Evolutionary conservation across 2,113 vertebrate genomes (phyloP).

Genomic region (Tamias sibiricus): DNA sequence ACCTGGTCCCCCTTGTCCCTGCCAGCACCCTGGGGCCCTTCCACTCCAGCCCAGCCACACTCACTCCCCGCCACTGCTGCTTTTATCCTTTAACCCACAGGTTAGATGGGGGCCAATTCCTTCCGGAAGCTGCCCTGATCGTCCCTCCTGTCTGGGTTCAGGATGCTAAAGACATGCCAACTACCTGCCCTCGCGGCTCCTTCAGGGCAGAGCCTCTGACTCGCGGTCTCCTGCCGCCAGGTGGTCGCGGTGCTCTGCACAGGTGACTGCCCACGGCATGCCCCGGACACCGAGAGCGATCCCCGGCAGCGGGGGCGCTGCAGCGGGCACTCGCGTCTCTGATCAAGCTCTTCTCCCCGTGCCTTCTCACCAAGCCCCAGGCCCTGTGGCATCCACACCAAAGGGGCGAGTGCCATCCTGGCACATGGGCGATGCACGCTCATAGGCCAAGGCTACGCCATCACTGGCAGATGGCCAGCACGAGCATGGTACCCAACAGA

Average conservation of each 20-base stretch:
- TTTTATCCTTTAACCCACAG: neutral
- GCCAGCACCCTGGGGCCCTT: too few relatives aligned
- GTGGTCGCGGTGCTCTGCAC: neutral
- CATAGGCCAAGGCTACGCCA: too few relatives aligned
- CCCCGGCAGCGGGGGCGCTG: neutral
- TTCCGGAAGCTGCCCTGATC: neutral
- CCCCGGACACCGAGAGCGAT: too few relatives aligned
- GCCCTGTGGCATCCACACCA: neutral
- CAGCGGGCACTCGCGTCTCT: rapidly evolving
- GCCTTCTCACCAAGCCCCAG: neutral
- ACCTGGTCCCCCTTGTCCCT: neutral
- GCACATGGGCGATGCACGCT: rapidly evolving
- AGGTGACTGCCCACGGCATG: neutral
- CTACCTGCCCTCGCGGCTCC: neutral
- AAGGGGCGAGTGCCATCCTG: neutral
- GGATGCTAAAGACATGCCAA: rapidly evolving
- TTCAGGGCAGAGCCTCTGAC: neutral
- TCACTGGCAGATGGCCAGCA: rapidly evolving
- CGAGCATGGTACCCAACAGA: neutral
- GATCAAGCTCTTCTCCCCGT: neutral
- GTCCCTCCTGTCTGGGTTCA: neutral
- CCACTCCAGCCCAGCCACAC: neutral
- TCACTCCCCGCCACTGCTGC: neutral
- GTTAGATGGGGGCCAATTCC: neutral
- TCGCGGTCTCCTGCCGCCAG: neutral